Base-by-base conservation (phyloP, 2,888 invertebrate genomes). In the Hydriomena furcata region DNA sequence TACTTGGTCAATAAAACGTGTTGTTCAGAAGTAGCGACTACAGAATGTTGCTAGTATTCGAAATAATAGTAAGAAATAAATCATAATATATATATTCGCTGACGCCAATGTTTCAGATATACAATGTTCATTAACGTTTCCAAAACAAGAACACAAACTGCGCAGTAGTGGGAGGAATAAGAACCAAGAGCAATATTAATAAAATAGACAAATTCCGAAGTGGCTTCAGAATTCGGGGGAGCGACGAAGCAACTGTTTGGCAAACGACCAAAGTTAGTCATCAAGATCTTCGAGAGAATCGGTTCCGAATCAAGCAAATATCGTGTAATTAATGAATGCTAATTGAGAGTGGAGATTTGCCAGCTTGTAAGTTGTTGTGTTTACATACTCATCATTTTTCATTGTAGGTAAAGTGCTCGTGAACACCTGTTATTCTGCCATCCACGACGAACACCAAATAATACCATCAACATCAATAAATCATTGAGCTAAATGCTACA, bases 251-350 rank as follows among this genome's bases (percentile, higher is more conserved):
- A 61, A 65, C 55, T 58, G 58, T 61, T 73, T 83, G 83, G 86
- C 83, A 79, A 61, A 63, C 63, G 50, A 74, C 73, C 83, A 83
- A 77, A 68, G 65, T 49, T 61, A 68, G 63, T 66, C 70, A 68
- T 63, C 61, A 62, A 65, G 66, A 64, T 64, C 61, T 51, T 56
- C 53, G 55, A 57, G 60, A 53, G 60, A 71, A 72, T 71, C 64
- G 65, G 61, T 59, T 55, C 53, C 60, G 59, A 50, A 66, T 66
- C 65, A 66, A 63, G 63, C 60, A 60, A 65, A 63, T 58, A 63
- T 66, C 62, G 62, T 68, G 60, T 66, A 76, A 80, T 76, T 79
- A 73, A 82, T 82, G 76, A 70, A 73, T 60, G 67, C 68, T 81
- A 79, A 82, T 80, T 81, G 68, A 59, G 58, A 62, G 60, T 65